These are phyloP conservation scores for Connochaetes taurinus DNA, from an alignment of 2,113 vertebrate species.

Conservation along the genomic window DNA sequence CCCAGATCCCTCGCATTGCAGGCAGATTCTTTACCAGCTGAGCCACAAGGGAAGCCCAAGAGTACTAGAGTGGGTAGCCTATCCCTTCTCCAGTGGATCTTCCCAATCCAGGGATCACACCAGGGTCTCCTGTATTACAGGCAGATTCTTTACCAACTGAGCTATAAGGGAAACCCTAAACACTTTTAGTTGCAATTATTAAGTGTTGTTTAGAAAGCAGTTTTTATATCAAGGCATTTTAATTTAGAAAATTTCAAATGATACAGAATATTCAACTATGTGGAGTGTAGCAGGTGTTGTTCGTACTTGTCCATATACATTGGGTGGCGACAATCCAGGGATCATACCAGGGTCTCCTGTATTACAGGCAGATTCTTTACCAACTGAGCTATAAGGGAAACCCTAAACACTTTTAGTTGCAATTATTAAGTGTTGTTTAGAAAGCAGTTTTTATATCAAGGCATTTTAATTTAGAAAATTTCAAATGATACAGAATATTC, in stretches of 20 bases:
- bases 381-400: not conserved
- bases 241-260: not conserved
- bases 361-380: not conserved
- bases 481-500: not conserved
- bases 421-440: not conserved
- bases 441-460: not conserved
- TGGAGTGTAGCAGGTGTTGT: not conserved
- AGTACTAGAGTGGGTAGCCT: not conserved
- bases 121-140: not conserved
- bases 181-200: not conserved
- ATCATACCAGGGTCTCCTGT: not conserved
- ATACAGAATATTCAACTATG: not conserved
- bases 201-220: not conserved
- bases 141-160: not conserved
- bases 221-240: conserved; percentile 8
- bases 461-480: conserved; percentile 14
- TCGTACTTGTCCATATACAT: not conserved
- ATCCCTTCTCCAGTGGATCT: not conserved
- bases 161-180: not conserved
- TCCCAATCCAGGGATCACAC: not conserved
- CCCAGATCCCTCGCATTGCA: not conserved
- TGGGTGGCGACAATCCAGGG: not conserved
- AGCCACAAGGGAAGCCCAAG: not conserved
- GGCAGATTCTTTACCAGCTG: not conserved
- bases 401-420: not conserved